Base-by-base conservation (phyloP, 2,113 vertebrate genomes). In the Ochotona princeps region DNA sequence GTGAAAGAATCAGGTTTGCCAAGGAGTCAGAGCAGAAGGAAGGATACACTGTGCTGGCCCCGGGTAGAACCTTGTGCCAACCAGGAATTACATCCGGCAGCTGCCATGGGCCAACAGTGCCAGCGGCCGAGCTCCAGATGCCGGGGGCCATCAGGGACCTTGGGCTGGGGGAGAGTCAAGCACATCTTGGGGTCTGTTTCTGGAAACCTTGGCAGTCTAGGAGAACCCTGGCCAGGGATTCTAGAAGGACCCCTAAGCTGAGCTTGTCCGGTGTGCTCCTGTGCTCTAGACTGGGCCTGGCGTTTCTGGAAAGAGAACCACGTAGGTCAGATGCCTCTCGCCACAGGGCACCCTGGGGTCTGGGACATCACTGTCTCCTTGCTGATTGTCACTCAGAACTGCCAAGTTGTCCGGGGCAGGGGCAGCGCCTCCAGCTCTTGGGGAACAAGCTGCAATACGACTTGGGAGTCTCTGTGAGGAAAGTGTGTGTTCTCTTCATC, bases 21-120 rank as follows among this genome's bases (percentile, higher is more conserved):
- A 32, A 47, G 57, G 20, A 18, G 5, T 11, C 57, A 38, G 73
- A 44, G n/a, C 1, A 13, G 54, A 49, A 35, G n/a, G 79, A n/a
- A 83, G 35, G 20, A 30, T 32, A 35, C 1, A 32, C 21, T 10
- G 2, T 7, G 12, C 9, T 72, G 28, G 57, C 6, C 10, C 25
- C 26, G 28, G 0, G 73, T 32, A 49, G 82, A 73, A 47, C 54
- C 4, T 25, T n/a, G 0, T 38, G 78, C 83, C 90, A 96, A 78
- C 67, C 38, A 90, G 73, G 90, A 93, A 65, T 63, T 63, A 28
- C 9, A 70, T 70, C 73, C 13, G 8, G 83, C 47, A 74, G 78
- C 23, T 20, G 70, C 57, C 23, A 70, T 66, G 32, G 51, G 9
- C 1, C 60, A 54, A 21, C 54, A 47, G 21, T 23, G 26, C 54